These are phyloP conservation scores for Drosophila greeni DNA, from an alignment of 2,888 invertebrate species.

Conservation along the genomic window DNA sequence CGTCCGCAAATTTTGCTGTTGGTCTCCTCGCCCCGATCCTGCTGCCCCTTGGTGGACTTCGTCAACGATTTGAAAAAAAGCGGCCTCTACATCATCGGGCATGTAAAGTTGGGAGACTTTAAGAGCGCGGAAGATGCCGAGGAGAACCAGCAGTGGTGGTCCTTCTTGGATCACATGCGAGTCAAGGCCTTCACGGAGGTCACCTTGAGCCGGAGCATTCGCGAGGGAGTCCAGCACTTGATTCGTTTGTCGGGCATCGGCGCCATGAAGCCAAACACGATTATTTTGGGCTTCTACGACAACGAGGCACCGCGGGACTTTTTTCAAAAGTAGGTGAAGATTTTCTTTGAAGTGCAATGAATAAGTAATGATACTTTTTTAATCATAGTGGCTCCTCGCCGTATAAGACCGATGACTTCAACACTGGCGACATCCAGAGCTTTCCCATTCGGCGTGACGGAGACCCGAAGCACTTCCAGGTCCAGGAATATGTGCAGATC, in stretches of 20 bases:
- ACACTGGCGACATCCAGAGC: slow-evolving; percentile 78
- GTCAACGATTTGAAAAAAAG: slow-evolving; percentile 98
- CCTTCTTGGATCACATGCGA: slow-evolving; percentile 95
- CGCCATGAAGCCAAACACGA: slow-evolving; percentile 99
- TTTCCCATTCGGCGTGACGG: slow-evolving; percentile 81
- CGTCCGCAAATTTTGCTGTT: slow-evolving; percentile 96
- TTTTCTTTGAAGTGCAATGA: neutral
- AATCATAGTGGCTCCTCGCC: slow-evolving; percentile 80
- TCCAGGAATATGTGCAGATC: slow-evolving; percentile 89
- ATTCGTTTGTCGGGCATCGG: slow-evolving; percentile 95
- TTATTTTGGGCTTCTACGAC: slow-evolving; percentile 96
- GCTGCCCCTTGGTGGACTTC: slow-evolving; percentile 95
- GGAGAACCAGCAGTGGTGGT: slow-evolving; percentile 93
- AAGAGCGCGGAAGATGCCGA: slow-evolving; percentile 83
- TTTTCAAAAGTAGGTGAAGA: slow-evolving; percentile 83
- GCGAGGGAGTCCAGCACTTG: slow-evolving; percentile 95
- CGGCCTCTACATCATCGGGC: slow-evolving; percentile 91
- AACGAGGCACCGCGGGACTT: slow-evolving; percentile 87
- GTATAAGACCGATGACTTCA: slow-evolving; percentile 82
- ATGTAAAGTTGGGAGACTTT: slow-evolving; percentile 85
- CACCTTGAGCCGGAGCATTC: slow-evolving; percentile 89
- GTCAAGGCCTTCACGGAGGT: slow-evolving; percentile 98
- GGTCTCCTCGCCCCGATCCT: slow-evolving; percentile 93
- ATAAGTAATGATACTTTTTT: neutral
- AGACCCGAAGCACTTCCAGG: slow-evolving; percentile 79